These are phyloP conservation scores for Phymastichus coffea DNA, from an alignment of 1,140 invertebrate species.

Conservation along the genomic window DNA sequence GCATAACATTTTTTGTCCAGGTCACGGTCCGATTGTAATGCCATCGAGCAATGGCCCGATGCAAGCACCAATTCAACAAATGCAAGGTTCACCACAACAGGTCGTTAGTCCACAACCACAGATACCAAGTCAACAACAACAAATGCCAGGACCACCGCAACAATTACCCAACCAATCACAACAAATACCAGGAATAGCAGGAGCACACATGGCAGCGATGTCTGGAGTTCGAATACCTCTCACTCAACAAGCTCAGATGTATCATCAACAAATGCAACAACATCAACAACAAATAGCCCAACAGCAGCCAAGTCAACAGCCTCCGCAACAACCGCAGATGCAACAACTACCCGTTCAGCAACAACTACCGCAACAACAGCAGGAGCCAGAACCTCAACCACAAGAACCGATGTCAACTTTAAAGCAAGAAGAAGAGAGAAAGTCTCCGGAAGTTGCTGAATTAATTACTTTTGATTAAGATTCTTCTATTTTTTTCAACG, in stretches of 20 bases:
- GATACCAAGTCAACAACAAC: background rate
- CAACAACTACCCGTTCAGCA: background rate
- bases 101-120: background rate
- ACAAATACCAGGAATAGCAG: background rate
- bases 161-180: background rate
- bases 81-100: background rate
- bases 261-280: conserved; percentile 4
- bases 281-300: background rate
- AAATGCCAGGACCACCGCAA: background rate
- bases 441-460: conserved; percentile 48
- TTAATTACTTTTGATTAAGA: conserved; percentile 51
- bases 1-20: background rate
- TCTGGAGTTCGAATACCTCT: background rate
- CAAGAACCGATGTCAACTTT: conserved; percentile 9
- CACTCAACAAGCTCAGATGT: background rate
- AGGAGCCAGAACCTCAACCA: background rate
- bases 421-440: conserved; percentile 34
- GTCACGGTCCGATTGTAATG: background rate
- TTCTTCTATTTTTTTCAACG: too few species aligned
- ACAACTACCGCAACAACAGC: conserved; percentile 28
- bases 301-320: background rate
- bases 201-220: background rate
- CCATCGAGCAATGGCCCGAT: conserved; percentile 2
- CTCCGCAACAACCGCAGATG: background rate
- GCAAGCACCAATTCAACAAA: background rate